Evolutionary conservation across 2,888 invertebrate genomes (phyloP).

Genomic region (Dasysyrphus albostriatus): DNA sequence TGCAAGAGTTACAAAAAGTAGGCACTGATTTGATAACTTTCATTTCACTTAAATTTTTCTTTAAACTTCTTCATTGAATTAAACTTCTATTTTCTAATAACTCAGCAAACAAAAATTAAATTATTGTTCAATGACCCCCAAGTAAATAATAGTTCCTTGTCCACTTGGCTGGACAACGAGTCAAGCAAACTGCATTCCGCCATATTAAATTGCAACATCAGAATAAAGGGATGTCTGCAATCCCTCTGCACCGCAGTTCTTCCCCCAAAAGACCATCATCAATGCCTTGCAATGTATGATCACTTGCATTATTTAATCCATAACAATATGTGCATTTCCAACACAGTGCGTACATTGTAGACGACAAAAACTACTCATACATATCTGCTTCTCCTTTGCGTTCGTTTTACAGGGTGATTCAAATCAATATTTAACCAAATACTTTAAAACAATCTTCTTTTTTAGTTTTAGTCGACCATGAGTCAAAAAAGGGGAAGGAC

Average conservation of each 20-base stretch:
- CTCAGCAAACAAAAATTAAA: not conserved
- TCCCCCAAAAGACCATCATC: not conserved
- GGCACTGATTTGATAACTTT: no score
- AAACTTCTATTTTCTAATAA: not conserved
- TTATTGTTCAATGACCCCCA: conserved; percentile 20
- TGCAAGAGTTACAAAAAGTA: no score
- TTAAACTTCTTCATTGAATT: no score
- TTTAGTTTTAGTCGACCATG: no score
- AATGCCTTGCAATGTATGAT: not conserved
- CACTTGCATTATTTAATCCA: conserved; percentile 21
- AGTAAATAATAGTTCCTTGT: conserved; percentile 13
- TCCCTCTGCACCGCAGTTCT: not conserved
- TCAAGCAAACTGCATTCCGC: conserved; percentile 9
- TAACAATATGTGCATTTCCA: not conserved
- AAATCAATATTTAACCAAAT: not conserved
- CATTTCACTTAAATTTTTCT: no score
- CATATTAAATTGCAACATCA: not conserved
- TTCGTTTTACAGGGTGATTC: not conserved
- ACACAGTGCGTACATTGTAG: not conserved
- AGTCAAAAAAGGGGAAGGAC: no score
- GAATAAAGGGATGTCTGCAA: not conserved
- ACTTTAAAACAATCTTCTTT: no score
- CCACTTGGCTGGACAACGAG: conserved; percentile 30
- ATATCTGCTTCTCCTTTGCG: not conserved
- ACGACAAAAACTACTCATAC: not conserved